These are phyloP conservation scores for Mactromeris polynyma DNA, from an alignment of 2,888 invertebrate genomes.

Conservation along the genomic window DNA sequence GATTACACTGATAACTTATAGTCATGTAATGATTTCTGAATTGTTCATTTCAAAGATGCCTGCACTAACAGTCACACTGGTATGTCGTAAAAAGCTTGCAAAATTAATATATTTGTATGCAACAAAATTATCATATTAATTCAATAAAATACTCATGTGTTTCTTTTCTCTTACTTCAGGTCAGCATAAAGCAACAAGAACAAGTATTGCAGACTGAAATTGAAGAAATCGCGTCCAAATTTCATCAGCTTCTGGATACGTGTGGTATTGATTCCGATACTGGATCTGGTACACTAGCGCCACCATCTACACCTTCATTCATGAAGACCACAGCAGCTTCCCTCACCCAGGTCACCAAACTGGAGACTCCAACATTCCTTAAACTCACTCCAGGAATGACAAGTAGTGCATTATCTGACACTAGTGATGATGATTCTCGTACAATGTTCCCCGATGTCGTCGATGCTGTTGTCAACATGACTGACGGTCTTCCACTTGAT, in stretches of 20 bases:
- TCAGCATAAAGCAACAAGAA: conserved; percentile 76
- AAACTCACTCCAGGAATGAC: conserved; percentile 58
- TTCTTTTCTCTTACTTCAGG: conserved; percentile 68
- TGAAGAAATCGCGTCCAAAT: conserved; percentile 77
- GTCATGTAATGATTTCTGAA: background rate
- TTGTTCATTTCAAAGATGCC: background rate
- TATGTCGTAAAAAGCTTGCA: background rate
- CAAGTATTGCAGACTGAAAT: conserved; percentile 77
- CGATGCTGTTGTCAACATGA: conserved; percentile 54
- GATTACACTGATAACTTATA: background rate
- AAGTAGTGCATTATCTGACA: conserved; percentile 42
- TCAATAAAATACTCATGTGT: background rate
- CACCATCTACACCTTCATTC: conserved; percentile 72
- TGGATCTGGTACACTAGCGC: conserved; percentile 64
- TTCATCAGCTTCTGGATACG: conserved; percentile 77
- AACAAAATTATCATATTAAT: background rate
- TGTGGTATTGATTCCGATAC: conserved; percentile 75
- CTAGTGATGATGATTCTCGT: conserved; percentile 56
- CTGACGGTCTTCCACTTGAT: conserved; percentile 67
- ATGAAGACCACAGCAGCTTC: conserved; percentile 64
- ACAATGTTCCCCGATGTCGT: conserved; percentile 54
- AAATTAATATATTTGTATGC: background rate
- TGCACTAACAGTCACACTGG: background rate
- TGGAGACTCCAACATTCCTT: conserved; percentile 70
- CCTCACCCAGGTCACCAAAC: conserved; percentile 67